Evolutionary conservation across 2,797 vertebrate genomes (phyloP).

Genomic region (Oreortyx pictus): DNA sequence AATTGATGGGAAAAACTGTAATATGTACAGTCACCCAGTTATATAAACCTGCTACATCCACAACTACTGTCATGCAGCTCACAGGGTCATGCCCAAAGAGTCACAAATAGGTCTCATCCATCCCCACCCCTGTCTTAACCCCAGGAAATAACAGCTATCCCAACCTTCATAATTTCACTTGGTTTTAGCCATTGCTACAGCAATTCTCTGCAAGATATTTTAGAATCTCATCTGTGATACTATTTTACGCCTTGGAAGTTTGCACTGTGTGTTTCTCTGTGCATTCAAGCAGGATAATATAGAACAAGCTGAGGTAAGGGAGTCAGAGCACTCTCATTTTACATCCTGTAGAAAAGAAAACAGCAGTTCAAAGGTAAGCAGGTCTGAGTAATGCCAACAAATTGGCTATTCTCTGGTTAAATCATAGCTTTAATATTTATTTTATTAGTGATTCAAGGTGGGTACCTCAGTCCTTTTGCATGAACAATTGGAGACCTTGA

Average conservation of each 20-base stretch:
- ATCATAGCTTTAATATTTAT: not conserved
- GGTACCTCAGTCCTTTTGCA: not conserved
- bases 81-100: not conserved
- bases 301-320: not conserved
- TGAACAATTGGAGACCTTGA: not conserved
- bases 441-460: constrained; percentile 7
- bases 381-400: not conserved
- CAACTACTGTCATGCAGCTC: not conserved
- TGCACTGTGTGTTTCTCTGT: not conserved
- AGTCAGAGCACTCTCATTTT: not conserved
- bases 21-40: not conserved
- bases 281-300: not conserved
- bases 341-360: not conserved
- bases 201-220: not conserved
- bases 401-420: not conserved
- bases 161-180: not conserved
- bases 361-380: not conserved
- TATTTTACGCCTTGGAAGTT: not conserved
- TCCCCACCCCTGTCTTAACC: not conserved
- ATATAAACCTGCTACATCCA: rapidly evolving
- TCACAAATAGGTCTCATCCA: not conserved
- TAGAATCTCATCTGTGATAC: not conserved
- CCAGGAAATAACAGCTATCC: not conserved
- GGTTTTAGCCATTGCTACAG: not conserved
- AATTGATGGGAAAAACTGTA: not conserved